These are phyloP conservation scores for Pollenia angustigena DNA, from an alignment of 2,888 invertebrate genomes.

Conservation along the genomic window DNA sequence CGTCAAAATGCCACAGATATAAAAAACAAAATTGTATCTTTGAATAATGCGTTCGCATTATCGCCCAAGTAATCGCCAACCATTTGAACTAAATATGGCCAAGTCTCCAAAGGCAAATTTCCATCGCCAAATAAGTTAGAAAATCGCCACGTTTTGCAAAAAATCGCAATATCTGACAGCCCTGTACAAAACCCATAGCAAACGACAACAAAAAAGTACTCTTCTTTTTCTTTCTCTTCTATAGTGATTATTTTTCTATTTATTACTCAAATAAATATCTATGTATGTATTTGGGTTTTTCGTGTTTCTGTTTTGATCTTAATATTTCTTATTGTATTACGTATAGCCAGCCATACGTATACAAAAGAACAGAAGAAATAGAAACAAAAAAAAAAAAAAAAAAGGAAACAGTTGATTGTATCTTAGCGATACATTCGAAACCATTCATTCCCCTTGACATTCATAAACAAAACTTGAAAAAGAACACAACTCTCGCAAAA, in stretches of 20 bases:
- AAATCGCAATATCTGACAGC: too few relatives aligned
- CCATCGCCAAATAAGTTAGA: too few relatives aligned
- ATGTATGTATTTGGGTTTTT: slow-evolving; percentile 29
- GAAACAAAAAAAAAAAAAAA: background rate
- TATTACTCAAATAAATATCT: background rate
- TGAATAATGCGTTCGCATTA: too few relatives aligned
- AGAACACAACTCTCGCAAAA: slow-evolving; percentile 66
- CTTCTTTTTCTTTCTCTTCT: background rate
- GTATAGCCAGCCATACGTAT: background rate
- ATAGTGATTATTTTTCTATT: background rate
- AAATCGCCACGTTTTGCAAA: too few relatives aligned
- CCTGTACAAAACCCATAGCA: too few relatives aligned
- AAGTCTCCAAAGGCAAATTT: too few relatives aligned
- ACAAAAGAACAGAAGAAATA: slow-evolving; percentile 6
- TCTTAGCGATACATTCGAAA: slow-evolving; percentile 66
- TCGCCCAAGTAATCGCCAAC: too few relatives aligned
- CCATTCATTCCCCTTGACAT: slow-evolving; percentile 73
- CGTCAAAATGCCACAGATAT: too few relatives aligned
- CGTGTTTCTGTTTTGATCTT: slow-evolving; percentile 58
- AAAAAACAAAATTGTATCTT: too few relatives aligned
- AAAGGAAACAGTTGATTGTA: slow-evolving; percentile 45
- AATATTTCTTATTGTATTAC: slow-evolving; percentile 20
- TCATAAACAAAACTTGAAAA: slow-evolving; percentile 71
- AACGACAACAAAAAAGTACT: background rate
- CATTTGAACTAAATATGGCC: too few relatives aligned